Conservation (phyloP, 2,797 vertebrate species). For the Danionella dracula region DNA sequence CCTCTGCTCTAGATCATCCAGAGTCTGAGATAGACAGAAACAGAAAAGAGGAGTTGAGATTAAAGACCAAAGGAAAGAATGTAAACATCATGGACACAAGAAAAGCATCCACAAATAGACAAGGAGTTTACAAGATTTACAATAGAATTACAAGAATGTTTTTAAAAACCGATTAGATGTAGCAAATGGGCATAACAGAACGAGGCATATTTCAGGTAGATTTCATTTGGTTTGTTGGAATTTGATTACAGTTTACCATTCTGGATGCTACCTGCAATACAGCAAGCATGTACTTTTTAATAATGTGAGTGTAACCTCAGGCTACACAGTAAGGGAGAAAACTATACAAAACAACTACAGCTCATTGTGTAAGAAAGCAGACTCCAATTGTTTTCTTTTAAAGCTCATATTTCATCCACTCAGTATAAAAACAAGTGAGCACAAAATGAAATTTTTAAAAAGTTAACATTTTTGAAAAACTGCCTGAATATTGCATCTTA, state of each 20-base stretch:
- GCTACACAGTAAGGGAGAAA: neutral
- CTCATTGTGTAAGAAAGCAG: neutral
- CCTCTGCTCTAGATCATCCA: slow-evolving; percentile 89
- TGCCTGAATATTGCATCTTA: too few species aligned
- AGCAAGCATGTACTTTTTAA: slow-evolving; percentile 9
- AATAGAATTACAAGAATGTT: too few species aligned
- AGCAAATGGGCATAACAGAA: too few species aligned
- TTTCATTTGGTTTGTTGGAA: slow-evolving; percentile 10
- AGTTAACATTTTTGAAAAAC: too few species aligned
- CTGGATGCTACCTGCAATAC: slow-evolving; percentile 13
- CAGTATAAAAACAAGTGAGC: neutral
- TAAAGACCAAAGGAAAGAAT: neutral
- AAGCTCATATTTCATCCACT: neutral
- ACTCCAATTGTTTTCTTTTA: neutral
- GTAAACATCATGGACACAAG: neutral
- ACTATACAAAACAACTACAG: neutral
- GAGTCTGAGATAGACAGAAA: slow-evolving; percentile 69
- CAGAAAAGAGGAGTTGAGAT: slow-evolving; percentile 1
- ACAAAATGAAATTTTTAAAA: too few species aligned
- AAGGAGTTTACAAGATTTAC: too few species aligned
- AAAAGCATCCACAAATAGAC: neutral
- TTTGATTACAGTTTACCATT: too few species aligned
- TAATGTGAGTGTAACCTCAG: neutral
- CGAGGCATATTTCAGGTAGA: too few species aligned
- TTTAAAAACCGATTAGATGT: too few species aligned